A percentile compares a stretch with the other conserved stretches of the same genome.
phyloP scores from a whole-genome alignment of 2,113 vertebrate genomes.

The Dolichotis patagonum region DNA sequence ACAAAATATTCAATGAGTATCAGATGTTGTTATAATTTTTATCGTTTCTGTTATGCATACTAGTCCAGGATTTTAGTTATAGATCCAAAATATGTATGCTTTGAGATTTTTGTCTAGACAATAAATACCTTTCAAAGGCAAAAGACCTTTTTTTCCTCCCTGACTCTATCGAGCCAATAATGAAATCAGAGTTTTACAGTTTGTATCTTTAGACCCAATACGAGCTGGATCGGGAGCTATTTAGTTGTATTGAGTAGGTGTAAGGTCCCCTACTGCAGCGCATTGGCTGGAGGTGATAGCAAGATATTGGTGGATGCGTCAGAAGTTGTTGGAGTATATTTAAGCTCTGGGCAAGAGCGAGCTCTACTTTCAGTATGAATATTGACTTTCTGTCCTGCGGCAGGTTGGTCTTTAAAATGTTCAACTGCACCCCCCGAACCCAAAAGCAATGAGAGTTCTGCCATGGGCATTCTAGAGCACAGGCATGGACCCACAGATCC shows the following conservation, averaged over 20 bases:
- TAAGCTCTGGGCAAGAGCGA: background rate
- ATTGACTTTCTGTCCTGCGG: background rate
- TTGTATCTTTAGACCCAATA: background rate
- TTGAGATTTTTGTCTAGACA: slow-evolving; percentile 33
- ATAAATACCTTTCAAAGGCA: slow-evolving; percentile 1
- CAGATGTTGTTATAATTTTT: background rate
- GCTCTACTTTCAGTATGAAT: background rate
- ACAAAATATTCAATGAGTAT: background rate
- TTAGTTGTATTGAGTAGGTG: background rate
- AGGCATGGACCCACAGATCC: background rate
- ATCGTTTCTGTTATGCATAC: background rate
- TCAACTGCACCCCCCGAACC: background rate
- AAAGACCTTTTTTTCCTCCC: background rate
- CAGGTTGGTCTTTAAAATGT: background rate
- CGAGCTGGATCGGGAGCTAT: background rate
- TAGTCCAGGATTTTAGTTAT: background rate
- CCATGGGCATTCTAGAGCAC: accelerated
- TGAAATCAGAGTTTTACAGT: background rate
- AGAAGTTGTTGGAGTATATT: background rate
- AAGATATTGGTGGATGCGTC: background rate
- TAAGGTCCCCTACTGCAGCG: background rate
- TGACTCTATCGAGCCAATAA: background rate
- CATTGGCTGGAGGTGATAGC: background rate
- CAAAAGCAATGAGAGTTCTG: background rate
- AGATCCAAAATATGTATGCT: background rate